phyloP scores from a whole-genome alignment of 2,113 vertebrate species.

The Todiramphus chloris region DNA sequence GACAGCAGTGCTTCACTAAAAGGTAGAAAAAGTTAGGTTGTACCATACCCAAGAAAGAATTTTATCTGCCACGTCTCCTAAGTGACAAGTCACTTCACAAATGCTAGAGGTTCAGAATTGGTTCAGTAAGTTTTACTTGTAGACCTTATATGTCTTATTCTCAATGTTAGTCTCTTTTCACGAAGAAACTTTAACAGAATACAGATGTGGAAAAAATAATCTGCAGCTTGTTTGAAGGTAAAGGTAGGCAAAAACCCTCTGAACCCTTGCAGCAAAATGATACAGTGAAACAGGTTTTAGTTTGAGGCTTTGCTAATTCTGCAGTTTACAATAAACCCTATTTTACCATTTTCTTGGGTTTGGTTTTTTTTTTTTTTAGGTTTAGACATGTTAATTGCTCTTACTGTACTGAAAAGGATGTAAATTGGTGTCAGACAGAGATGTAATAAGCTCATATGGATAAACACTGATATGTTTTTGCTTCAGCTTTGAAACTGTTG shows the following conservation, averaged over 20 bases:
- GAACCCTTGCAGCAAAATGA: not conserved
- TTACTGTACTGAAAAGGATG: not conserved
- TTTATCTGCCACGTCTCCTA: not conserved
- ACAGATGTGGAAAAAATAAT: not conserved
- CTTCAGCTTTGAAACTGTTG: fast-evolving
- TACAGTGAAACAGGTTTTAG: not conserved
- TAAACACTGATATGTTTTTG: not conserved
- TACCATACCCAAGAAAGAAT: not conserved
- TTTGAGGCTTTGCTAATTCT: not conserved
- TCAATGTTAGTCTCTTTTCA: fast-evolving
- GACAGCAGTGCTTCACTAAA: not conserved
- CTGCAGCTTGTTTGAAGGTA: not conserved
- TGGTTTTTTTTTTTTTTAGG: fast-evolving
- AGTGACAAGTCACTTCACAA: fast-evolving
- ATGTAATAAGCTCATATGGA: fast-evolving
- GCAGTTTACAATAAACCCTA: not conserved
- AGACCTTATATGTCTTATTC: not conserved
- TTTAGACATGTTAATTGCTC: not conserved
- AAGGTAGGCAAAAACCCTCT: not conserved
- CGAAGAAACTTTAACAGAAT: not conserved
- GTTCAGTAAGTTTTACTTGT: not conserved
- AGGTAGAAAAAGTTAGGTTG: not conserved
- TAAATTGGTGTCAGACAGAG: not conserved
- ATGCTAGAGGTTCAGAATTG: not conserved
- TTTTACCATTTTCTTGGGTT: not conserved